Percentiles rank a stretch among this genome's conserved stretches.
phyloP scores from a whole-genome alignment of 2,797 vertebrate genomes.

The Tarsius wallacei region DNA sequence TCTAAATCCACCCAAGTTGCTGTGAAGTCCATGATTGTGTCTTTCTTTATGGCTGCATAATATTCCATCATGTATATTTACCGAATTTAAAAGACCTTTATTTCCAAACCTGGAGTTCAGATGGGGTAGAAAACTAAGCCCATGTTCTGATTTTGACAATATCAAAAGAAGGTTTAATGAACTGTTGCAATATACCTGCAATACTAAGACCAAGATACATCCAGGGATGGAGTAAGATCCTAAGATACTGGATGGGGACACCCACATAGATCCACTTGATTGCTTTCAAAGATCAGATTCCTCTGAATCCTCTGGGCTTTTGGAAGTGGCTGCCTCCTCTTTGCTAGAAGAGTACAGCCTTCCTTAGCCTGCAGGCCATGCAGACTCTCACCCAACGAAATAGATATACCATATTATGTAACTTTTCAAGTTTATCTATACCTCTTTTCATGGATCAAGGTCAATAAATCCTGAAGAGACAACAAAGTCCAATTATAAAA shows the following conservation, averaged over 20 bases:
- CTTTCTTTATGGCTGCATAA: too few species aligned
- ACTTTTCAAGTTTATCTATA: not conserved
- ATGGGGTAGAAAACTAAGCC: not conserved
- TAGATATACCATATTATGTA: not conserved
- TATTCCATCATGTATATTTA: too few species aligned
- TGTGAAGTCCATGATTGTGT: too few species aligned
- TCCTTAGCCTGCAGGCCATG: not conserved
- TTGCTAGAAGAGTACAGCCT: not conserved
- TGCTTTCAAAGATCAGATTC: not conserved
- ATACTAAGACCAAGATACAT: not conserved
- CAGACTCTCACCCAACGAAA: not conserved
- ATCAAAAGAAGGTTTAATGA: not conserved
- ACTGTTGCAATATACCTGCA: not conserved
- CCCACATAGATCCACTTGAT: not conserved
- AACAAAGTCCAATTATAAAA: not conserved
- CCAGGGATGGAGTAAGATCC: not conserved
- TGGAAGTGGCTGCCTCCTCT: not conserved
- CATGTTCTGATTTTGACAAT: not conserved
- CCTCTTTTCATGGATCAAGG: not conserved
- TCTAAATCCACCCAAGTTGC: too few species aligned
- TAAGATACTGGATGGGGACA: not conserved
- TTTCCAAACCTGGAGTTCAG: not conserved
- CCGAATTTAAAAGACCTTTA: not conserved
- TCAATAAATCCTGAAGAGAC: not conserved
- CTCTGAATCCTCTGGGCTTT: too few species aligned